These are phyloP conservation scores for Crotophaga sulcirostris DNA, from an alignment of 2,113 vertebrate species.

Conservation along the genomic window DNA sequence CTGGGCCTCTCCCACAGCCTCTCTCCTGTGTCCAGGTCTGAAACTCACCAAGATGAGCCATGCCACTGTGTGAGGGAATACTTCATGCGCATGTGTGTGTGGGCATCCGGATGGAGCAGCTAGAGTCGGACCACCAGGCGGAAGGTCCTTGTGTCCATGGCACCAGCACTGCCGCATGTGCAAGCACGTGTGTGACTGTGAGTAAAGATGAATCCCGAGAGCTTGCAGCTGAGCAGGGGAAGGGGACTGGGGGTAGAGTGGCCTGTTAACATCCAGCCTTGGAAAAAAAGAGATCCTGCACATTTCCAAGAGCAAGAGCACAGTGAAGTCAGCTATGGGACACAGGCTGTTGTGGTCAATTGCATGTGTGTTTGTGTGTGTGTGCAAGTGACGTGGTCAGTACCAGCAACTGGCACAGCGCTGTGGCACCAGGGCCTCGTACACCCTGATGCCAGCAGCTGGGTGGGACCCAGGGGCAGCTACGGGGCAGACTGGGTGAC, in stretches of 20 bases:
- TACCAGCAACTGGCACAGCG: neutral
- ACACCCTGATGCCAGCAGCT: neutral
- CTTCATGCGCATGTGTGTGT: neutral
- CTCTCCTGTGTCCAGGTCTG: neutral
- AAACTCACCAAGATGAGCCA: rapidly evolving
- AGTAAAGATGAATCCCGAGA: neutral
- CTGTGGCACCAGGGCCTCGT: neutral
- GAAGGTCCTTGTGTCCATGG: rapidly evolving
- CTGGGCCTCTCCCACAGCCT: neutral
- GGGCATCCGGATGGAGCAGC: neutral
- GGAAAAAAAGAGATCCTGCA: neutral
- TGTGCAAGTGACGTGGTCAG: neutral
- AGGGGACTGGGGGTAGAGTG: rapidly evolving
- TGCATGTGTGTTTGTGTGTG: neutral
- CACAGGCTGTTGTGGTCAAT: neutral
- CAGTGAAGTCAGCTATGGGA: rapidly evolving
- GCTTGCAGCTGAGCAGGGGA: neutral
- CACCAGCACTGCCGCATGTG: neutral
- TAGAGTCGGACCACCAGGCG: neutral
- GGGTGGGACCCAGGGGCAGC: neutral
- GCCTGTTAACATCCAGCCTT: neutral
- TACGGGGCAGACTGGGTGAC: neutral
- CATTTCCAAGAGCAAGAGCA: neutral
- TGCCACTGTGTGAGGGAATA: neutral
- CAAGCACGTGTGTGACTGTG: rapidly evolving